Evolutionary conservation across 2,797 vertebrate genomes (phyloP).

Genomic region (Limnodromus scolopaceus): DNA sequence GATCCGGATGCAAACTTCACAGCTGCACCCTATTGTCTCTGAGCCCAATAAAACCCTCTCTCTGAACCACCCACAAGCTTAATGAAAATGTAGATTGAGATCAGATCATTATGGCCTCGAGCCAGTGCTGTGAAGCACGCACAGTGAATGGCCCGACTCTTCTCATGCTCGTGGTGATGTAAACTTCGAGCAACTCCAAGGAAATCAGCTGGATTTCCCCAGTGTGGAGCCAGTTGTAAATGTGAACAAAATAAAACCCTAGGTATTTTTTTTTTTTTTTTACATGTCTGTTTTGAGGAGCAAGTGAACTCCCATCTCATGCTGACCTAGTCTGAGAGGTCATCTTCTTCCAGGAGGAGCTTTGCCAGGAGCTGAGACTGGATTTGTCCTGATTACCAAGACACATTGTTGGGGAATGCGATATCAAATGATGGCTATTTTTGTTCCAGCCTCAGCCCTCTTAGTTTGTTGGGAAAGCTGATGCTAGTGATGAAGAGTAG

Average conservation of each 20-base stretch:
- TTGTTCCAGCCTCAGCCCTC: not conserved
- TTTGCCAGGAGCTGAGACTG: not conserved
- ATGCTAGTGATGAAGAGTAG: not conserved
- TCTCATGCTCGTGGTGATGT: not conserved
- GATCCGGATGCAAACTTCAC: conserved; percentile 30
- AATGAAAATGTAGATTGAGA: conserved; percentile 2
- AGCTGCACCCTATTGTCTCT: conserved; percentile 50
- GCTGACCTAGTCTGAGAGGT: not conserved
- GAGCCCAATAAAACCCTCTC: conserved; percentile 17
- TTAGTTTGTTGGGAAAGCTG: not conserved
- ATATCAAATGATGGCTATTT: not conserved
- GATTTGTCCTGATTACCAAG: not conserved
- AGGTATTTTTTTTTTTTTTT: not conserved
- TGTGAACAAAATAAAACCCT: not conserved
- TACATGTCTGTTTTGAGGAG: not conserved
- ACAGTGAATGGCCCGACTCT: not conserved
- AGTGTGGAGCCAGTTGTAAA: not conserved
- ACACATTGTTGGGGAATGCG: not conserved
- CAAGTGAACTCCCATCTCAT: not conserved
- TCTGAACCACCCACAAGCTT: conserved; percentile 45
- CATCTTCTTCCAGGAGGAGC: not conserved
- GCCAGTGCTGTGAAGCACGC: not conserved
- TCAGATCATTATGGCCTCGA: not conserved
- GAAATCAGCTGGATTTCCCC: conserved; percentile 3
- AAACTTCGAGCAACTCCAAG: not conserved